A percentile compares a stretch with the other conserved stretches of the same genome.
phyloP scores from a whole-genome alignment of 2,113 vertebrate species.

The Candoia aspera region DNA sequence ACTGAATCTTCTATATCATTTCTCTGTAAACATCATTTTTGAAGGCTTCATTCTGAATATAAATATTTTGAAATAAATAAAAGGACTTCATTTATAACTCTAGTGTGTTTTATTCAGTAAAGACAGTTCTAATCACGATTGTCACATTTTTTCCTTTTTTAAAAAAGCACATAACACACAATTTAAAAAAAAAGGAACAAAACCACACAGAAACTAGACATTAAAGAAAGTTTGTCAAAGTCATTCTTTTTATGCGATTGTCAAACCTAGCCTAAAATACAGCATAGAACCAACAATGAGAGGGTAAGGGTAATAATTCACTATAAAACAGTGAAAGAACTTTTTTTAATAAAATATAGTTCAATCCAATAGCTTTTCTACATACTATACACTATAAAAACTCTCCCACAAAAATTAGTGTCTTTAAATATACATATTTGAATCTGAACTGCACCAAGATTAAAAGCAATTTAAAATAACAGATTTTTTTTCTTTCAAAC shows the following conservation, averaged over 20 bases:
- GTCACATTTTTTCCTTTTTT: conserved; percentile 50
- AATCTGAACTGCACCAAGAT: conserved; percentile 62
- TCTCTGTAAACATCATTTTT: not conserved
- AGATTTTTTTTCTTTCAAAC: conserved; percentile 49
- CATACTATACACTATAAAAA: conserved; percentile 74
- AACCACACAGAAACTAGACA: conserved; percentile 57
- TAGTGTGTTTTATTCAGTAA: conserved; percentile 75
- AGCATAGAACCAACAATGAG: conserved; percentile 68
- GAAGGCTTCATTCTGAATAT: not conserved
- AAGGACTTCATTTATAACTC: conserved; percentile 60
- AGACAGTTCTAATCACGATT: conserved; percentile 70
- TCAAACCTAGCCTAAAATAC: conserved; percentile 64
- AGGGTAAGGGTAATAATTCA: conserved; percentile 65
- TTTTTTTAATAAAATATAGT: conserved; percentile 79
- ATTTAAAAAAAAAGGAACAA: conserved; percentile 47
- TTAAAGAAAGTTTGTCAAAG: conserved; percentile 51
- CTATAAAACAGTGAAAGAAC: conserved; percentile 77
- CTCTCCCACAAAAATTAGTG: conserved; percentile 66
- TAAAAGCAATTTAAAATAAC: conserved; percentile 66
- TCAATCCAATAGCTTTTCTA: conserved; percentile 77
- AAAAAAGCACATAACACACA: conserved; percentile 57
- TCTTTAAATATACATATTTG: conserved; percentile 68
- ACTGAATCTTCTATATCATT: not conserved
- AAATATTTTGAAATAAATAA: not conserved
- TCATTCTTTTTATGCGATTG: conserved; percentile 72